phyloP scores from a whole-genome alignment of 1,140 invertebrate genomes.

The Teleogryllus occipitalis region DNA sequence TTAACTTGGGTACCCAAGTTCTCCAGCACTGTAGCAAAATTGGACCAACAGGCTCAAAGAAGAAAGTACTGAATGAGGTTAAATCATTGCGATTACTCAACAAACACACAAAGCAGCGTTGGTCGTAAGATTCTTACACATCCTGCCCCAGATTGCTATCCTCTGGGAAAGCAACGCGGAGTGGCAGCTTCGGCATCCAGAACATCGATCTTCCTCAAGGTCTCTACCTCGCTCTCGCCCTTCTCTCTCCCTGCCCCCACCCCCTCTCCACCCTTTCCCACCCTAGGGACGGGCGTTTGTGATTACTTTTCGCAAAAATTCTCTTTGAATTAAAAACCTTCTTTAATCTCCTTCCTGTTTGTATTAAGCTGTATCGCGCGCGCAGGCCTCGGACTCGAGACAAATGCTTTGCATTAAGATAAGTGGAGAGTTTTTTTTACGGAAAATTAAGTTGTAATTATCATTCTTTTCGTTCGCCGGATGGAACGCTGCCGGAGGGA shows the following conservation, averaged over 20 bases:
- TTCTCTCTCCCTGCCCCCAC: not conserved
- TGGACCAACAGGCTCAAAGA: too few relatives aligned
- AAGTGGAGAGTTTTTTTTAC: slow-evolving; percentile 3
- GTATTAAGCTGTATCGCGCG: not conserved
- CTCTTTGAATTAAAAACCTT: slow-evolving; percentile 2
- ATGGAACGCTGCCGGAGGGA: too few relatives aligned
- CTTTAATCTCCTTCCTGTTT: not conserved
- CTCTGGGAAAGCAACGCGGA: not conserved
- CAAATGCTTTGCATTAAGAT: slow-evolving; percentile 5
- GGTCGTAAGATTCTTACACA: too few relatives aligned
- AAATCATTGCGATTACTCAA: too few relatives aligned
- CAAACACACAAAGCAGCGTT: too few relatives aligned
- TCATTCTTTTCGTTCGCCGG: too few relatives aligned
- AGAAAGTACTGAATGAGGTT: too few relatives aligned
- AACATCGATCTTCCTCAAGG: not conserved
- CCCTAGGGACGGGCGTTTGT: not conserved
- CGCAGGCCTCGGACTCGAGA: not conserved
- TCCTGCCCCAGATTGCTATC: too few relatives aligned
- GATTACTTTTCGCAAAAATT: slow-evolving; percentile 5
- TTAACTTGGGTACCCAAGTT: too few relatives aligned
- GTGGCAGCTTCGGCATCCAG: not conserved
- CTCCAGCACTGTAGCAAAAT: too few relatives aligned
- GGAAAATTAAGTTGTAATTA: too few relatives aligned
- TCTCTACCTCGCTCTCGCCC: not conserved
- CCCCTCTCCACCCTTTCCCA: not conserved